Evolutionary conservation across 2,797 vertebrate genomes (phyloP), one percentile per base, ranked within the genome.

Genomic region (Triplophysa yarkandensis): DNA sequence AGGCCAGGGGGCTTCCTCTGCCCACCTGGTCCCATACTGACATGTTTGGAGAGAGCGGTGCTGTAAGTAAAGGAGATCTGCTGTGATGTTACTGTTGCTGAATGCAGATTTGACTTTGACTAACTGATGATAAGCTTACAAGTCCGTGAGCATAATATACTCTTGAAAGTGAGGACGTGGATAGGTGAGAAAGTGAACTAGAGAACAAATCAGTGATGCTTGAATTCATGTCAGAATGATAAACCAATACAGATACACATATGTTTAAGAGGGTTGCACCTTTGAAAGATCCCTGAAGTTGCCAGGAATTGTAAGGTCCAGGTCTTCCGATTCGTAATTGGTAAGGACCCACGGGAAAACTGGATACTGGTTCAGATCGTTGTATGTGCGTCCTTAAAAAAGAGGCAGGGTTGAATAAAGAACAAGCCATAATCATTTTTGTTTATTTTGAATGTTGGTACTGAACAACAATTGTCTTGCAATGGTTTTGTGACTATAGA

Each of bases 231-330:
- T 90, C 23, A 72, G 62, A 68, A 67, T 23, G 43, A 78, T 48
- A 57, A 57, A 14, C 39, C n/a, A 21, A 48, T 46, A 81, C 32
- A 76, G 52, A 57, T 58, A 74, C 61, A n/a, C n/a, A 44, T 17
- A 44, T 7, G n/a, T 17, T 1, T n/a, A 1, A 17, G 27, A 11
- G 6, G 41, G 63, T 61, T 30, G 85, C 95, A 98, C 97, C 96
- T 99, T 98, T 82, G 97, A 99, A 80, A 99, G 93, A 88, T 99
- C 97, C 89, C 97, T 94, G 91, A 98, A 99, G 93, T 99, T 99
- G 80, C 94, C 94, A 32, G 97, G 96, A 85, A 99, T 88, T 82
- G 97, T 99, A 84, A 99, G 89, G 86, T 99, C 97, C 90, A 98
- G 85, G 73, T 97, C 95, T 83, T 97, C 96, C 1, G 95, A 96